Evolutionary conservation across 2,888 invertebrate species (phyloP).

Genomic region (Eremobia ochroleuca): DNA sequence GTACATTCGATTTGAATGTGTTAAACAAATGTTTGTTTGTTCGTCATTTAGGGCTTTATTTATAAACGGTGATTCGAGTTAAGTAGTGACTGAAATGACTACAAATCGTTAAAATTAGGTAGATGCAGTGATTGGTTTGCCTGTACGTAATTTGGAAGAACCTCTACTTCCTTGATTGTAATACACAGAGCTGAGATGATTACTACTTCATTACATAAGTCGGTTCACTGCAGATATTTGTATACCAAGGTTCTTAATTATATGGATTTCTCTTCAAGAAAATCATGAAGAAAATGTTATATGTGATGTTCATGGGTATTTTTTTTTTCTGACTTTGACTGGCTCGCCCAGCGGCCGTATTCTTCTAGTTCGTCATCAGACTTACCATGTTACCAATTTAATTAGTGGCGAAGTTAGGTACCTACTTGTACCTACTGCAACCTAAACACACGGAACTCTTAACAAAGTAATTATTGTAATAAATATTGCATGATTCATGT

Average conservation of each 20-base stretch:
- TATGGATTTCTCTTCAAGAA: neutral
- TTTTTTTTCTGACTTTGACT: neutral
- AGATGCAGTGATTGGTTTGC: neutral
- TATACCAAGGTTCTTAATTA: neutral
- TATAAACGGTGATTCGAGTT: neutral
- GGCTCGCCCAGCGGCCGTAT: neutral
- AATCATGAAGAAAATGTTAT: neutral
- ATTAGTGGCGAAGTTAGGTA: neutral
- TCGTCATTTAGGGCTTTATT: neutral
- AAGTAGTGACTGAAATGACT: neutral
- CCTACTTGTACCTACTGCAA: neutral
- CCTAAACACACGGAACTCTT: conserved; percentile 22
- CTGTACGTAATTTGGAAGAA: conserved; percentile 2
- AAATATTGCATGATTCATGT: conserved; percentile 37
- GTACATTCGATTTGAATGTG: neutral
- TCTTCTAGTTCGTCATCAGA: neutral
- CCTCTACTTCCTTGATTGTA: neutral
- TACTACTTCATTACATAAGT: conserved; percentile 1
- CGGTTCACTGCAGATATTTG: neutral
- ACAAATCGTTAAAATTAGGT: neutral
- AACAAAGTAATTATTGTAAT: conserved; percentile 22
- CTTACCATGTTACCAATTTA: neutral
- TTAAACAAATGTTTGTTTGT: conserved; percentile 11
- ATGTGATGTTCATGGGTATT: neutral
- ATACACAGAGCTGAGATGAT: neutral